phyloP scores from a whole-genome alignment of 1,140 invertebrate genomes.

The Drosophila dunni region DNA sequence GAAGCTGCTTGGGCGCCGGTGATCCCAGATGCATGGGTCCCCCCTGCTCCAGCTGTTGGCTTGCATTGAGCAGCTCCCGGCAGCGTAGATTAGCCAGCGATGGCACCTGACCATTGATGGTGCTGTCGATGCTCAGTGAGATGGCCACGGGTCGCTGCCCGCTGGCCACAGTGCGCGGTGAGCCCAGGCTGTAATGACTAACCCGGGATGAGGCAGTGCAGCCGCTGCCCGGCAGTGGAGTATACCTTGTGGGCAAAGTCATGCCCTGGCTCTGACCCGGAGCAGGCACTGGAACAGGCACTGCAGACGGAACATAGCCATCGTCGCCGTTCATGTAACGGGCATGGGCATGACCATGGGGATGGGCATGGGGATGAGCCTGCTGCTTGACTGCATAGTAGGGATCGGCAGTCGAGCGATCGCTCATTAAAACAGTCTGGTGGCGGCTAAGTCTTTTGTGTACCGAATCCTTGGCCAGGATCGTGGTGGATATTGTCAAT shows the following conservation, averaged over 20 bases:
- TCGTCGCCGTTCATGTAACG: constrained; percentile 58
- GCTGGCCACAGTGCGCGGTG: constrained; percentile 32
- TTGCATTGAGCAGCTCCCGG: constrained; percentile 59
- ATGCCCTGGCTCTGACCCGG: constrained; percentile 4
- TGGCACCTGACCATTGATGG: constrained; percentile 28
- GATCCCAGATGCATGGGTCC: constrained; percentile 22
- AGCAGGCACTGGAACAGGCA: background rate
- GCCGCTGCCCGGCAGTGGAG: constrained; percentile 58
- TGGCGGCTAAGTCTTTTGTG: constrained; percentile 80
- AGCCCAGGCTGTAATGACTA: constrained; percentile 61
- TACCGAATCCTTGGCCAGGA: constrained; percentile 73
- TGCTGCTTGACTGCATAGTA: constrained; percentile 65
- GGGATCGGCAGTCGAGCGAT: constrained; percentile 53
- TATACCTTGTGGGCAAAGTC: constrained; percentile 58
- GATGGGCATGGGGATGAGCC: constrained; percentile 25
- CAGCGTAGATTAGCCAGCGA: constrained; percentile 63
- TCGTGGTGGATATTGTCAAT: constrained; percentile 80
- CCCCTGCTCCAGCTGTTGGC: constrained; percentile 38
- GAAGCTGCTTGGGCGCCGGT: constrained; percentile 59
- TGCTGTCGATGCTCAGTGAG: constrained; percentile 73
- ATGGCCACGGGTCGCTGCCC: constrained; percentile 68
- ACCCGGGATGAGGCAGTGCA: constrained; percentile 43
- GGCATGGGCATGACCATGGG: constrained; percentile 29
- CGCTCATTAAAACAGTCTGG: constrained; percentile 75
- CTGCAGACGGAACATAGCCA: background rate